phyloP scores from a whole-genome alignment of 2,888 invertebrate species.

The Lithophane leautieri region DNA sequence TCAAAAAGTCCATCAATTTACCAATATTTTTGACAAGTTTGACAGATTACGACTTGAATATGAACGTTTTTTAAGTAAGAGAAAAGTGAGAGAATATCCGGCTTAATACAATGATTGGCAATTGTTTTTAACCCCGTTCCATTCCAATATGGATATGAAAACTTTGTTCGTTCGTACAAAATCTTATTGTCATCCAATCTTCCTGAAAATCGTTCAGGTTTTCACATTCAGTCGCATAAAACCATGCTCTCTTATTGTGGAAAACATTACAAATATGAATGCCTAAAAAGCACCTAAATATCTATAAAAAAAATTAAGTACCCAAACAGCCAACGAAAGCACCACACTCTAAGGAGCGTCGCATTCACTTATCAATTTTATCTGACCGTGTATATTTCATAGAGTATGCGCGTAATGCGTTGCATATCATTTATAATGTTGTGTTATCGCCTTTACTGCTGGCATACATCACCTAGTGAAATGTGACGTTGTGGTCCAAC shows the following conservation, averaged over 20 bases:
- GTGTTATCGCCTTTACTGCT: slow-evolving; percentile 63
- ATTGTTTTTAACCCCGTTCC: slow-evolving; percentile 25
- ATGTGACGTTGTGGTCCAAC: slow-evolving; percentile 64
- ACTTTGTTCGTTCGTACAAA: slow-evolving; percentile 8
- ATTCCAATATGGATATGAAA: slow-evolving; percentile 6
- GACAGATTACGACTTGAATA: too few relatives aligned
- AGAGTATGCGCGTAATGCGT: slow-evolving; percentile 55
- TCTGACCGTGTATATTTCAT: slow-evolving; percentile 58
- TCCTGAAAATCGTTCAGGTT: neutral
- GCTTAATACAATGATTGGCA: neutral
- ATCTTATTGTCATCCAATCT: neutral
- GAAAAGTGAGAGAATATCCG: too few relatives aligned
- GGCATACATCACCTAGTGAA: slow-evolving; percentile 63
- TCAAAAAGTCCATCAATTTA: too few relatives aligned
- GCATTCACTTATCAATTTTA: slow-evolving; percentile 61
- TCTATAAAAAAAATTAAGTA: slow-evolving; percentile 4
- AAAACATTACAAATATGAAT: neutral
- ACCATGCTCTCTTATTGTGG: neutral
- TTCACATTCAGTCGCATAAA: neutral
- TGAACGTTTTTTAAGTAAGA: too few relatives aligned
- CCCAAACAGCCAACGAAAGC: slow-evolving; percentile 13
- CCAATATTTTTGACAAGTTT: too few relatives aligned
- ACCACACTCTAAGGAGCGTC: slow-evolving; percentile 31
- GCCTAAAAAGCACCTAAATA: neutral
- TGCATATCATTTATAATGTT: slow-evolving; percentile 65